Evolutionary conservation across 1,140 invertebrate genomes (phyloP).

Genomic region (Drosophila pachea): DNA sequence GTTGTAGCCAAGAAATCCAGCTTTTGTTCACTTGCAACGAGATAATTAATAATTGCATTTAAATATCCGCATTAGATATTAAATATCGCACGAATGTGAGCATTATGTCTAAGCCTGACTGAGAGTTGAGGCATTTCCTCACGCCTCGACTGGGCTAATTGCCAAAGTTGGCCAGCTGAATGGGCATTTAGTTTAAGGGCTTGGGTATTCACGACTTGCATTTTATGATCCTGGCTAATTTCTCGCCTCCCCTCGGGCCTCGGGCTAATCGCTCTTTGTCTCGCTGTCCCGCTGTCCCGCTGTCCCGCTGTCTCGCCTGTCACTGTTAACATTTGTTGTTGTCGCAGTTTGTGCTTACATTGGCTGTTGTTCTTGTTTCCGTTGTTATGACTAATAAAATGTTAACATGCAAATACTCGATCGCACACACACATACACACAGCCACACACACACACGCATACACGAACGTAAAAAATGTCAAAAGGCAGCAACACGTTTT

Average conservation of each 20-base stretch:
- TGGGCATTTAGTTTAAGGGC: neutral
- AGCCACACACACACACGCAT: no score
- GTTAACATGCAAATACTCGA: conserved; percentile 76
- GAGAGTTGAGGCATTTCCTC: no score
- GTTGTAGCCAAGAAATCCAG: no score
- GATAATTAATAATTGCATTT: neutral
- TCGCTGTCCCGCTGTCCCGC: neutral
- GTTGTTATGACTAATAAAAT: conserved; percentile 77
- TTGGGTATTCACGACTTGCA: conserved; percentile 31
- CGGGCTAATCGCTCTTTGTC: conserved; percentile 18
- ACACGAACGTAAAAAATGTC: conserved; percentile 62
- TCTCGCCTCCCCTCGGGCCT: conserved; percentile 17
- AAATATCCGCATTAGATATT: neutral
- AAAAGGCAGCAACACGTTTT: conserved; percentile 63
- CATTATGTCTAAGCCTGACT: neutral
- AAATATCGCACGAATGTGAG: neutral
- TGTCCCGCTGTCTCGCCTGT: conserved; percentile 3
- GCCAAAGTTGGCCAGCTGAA: conserved; percentile 4
- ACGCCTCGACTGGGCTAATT: neutral
- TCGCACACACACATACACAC: conserved; percentile 28
- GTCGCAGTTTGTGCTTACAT: conserved; percentile 38
- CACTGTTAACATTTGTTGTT: conserved; percentile 7
- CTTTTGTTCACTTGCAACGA: neutral
- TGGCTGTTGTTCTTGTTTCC: conserved; percentile 40
- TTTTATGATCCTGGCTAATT: conserved; percentile 40